Evolutionary conservation across 2,797 vertebrate genomes (phyloP).

Genomic region (Hydrophis major): DNA sequence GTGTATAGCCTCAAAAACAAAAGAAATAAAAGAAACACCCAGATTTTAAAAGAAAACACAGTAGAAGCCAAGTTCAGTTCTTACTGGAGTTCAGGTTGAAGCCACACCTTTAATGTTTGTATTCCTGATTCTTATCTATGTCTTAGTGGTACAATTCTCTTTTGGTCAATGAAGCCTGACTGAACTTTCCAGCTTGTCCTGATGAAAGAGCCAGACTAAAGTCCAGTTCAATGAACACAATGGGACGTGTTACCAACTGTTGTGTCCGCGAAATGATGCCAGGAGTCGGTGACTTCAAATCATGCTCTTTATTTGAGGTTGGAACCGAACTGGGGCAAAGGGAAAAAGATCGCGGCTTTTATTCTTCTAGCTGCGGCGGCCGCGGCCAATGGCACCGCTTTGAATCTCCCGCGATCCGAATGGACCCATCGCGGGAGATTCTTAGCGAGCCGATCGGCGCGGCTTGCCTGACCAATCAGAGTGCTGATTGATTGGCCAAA

Average conservation of each 20-base stretch:
- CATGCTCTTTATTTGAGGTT: too few species aligned
- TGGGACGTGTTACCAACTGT: background rate
- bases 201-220: background rate
- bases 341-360: too few species aligned
- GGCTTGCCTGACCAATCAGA: too few species aligned
- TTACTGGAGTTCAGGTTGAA: constrained; percentile 10
- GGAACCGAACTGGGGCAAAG: too few species aligned
- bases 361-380: too few species aligned
- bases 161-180: constrained; percentile 3
- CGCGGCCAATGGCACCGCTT: too few species aligned
- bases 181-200: constrained; percentile 23
- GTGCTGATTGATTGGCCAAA: too few species aligned
- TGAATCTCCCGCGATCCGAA: too few species aligned
- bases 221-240: background rate
- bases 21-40: background rate
- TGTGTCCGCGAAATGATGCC: too few species aligned
- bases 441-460: too few species aligned
- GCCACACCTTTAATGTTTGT: constrained; percentile 13
- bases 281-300: too few species aligned
- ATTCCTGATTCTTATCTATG: constrained; percentile 33
- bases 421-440: too few species aligned
- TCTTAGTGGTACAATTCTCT: background rate
- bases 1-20: background rate
- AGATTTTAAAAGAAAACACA: background rate
- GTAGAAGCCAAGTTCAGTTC: constrained; percentile 1